Evolutionary conservation across 2,113 vertebrate genomes (phyloP).

Genomic region (Junco hyemalis): DNA sequence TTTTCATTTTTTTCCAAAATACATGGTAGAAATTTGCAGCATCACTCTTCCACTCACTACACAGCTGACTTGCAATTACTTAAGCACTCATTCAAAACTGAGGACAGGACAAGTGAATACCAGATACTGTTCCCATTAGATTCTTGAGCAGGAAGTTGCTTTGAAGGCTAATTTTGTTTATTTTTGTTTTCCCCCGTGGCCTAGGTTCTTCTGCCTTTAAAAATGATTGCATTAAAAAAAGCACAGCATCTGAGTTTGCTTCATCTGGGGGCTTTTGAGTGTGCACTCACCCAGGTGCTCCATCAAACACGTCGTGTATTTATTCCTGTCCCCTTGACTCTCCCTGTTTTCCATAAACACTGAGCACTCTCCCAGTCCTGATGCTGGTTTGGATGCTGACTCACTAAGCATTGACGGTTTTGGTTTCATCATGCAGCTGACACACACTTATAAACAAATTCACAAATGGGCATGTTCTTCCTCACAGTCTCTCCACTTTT

Average conservation of each 20-base stretch:
- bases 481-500: not conserved
- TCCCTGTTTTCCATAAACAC: conserved; percentile 20
- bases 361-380: not conserved
- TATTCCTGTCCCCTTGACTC: not conserved
- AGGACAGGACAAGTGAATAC: not conserved
- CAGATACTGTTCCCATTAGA: not conserved
- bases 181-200: fast-evolving
- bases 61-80: not conserved
- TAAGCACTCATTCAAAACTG: not conserved
- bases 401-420: conserved; percentile 1
- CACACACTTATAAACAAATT: conserved; percentile 10
- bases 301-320: not conserved
- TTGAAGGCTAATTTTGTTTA: not conserved
- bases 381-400: not conserved
- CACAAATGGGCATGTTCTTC: not conserved
- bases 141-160: not conserved
- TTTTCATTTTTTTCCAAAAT: not conserved
- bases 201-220: not conserved
- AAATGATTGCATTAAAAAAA: not conserved
- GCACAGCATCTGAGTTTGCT: not conserved
- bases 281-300: not conserved
- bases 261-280: not conserved
- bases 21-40: not conserved
- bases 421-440: conserved; percentile 53
- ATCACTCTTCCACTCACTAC: not conserved